Conservation (phyloP, 2,888 invertebrate species). For the Xylocampa areola region DNA sequence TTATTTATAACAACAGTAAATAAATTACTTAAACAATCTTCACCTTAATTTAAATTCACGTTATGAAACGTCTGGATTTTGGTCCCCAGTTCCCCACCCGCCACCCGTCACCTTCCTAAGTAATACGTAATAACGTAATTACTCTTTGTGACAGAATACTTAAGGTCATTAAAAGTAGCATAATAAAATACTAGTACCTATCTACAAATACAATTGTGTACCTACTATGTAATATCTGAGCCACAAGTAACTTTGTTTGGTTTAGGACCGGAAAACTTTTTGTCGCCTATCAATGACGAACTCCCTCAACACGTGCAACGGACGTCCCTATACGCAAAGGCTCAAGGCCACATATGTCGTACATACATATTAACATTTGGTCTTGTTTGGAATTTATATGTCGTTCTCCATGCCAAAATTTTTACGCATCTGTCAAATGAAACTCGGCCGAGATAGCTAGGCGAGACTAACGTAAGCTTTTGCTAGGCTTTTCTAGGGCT, state of each 20-base stretch:
- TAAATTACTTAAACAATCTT: too few species aligned
- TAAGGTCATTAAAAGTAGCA: neutral
- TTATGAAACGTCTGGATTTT: too few species aligned
- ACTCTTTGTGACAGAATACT: neutral
- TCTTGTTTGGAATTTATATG: slow-evolving; percentile 45
- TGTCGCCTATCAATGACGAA: slow-evolving; percentile 59
- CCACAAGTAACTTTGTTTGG: slow-evolving; percentile 39
- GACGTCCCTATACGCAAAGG: slow-evolving; percentile 67
- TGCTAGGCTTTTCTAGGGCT: slow-evolving; percentile 9
- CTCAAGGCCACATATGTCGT: slow-evolving; percentile 75
- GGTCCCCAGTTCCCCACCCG: too few species aligned
- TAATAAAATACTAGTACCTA: too few species aligned
- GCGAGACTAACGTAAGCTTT: neutral
- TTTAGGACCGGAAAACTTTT: slow-evolving; percentile 67
- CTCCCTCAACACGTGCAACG: slow-evolving; percentile 71
- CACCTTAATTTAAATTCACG: too few species aligned
- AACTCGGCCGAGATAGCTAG: neutral
- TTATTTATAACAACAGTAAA: too few species aligned
- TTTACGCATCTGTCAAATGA: neutral
- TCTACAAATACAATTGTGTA: too few species aligned
- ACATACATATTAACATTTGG: slow-evolving; percentile 67
- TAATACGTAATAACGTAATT: too few species aligned
- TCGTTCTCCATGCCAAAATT: slow-evolving; percentile 35
- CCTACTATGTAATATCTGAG: slow-evolving; percentile 20
- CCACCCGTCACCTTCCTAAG: too few species aligned